These are phyloP conservation scores for Odontomachus brunneus DNA, from an alignment of 1,140 invertebrate genomes.

Conservation along the genomic window DNA sequence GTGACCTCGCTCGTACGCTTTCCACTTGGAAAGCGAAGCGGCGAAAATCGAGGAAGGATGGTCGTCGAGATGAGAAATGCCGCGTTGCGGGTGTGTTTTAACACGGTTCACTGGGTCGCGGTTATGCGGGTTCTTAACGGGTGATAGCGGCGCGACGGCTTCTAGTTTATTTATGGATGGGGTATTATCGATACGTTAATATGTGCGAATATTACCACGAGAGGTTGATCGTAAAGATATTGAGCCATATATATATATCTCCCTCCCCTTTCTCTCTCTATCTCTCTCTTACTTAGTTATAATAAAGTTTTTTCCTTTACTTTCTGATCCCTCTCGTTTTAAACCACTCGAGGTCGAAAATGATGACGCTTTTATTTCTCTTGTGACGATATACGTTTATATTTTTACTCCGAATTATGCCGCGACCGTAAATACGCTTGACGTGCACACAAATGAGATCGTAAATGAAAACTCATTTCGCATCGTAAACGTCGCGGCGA, in stretches of 20 bases:
- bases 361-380: not conserved
- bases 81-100: slow-evolving; percentile 49
- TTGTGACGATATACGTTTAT: not conserved
- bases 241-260: not conserved
- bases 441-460: slow-evolving; percentile 5
- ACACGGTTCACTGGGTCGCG: slow-evolving; percentile 38
- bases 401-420: slow-evolving; percentile 21
- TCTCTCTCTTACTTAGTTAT: not conserved
- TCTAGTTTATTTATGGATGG: slow-evolving; percentile 26
- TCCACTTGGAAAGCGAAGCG: slow-evolving; percentile 41
- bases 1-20: slow-evolving; percentile 46
- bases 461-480: slow-evolving; percentile 49
- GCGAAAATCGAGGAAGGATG: slow-evolving; percentile 40
- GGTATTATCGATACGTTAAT: not conserved
- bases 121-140: slow-evolving; percentile 47
- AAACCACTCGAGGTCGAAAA: not conserved
- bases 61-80: slow-evolving; percentile 53
- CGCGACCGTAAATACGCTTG: not conserved
- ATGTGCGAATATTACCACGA: not conserved
- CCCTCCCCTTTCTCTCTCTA: not conserved
- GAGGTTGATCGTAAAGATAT: not conserved
- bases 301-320: not conserved
- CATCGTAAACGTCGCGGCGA: slow-evolving; percentile 28
- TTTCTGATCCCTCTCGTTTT: not conserved
- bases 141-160: not conserved